Evolutionary conservation across 2,888 invertebrate genomes (phyloP).

Genomic region (Trisateles emortualis): DNA sequence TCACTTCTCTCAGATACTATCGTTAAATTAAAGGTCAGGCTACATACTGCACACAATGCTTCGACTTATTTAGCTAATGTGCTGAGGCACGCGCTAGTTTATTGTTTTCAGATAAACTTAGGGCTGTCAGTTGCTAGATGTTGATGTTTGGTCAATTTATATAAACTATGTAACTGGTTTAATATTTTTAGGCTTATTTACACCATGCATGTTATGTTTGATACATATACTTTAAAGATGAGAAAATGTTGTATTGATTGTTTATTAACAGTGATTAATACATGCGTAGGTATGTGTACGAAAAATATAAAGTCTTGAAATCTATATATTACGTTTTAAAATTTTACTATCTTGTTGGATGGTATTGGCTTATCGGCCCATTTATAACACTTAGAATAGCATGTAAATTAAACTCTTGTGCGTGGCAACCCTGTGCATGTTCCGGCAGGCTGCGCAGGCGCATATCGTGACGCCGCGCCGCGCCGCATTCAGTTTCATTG

Average conservation of each 20-base stretch:
- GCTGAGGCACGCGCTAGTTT: constrained; percentile 26
- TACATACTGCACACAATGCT: constrained; percentile 13
- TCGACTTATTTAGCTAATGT: constrained; percentile 25
- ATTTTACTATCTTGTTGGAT: no score
- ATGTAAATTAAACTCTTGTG: neutral
- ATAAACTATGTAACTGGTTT: no score
- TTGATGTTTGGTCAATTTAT: neutral
- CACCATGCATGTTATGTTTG: no score
- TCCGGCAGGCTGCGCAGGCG: constrained; percentile 35
- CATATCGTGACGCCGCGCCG: constrained; percentile 42
- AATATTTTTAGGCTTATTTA: no score
- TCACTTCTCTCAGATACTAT: constrained; percentile 3
- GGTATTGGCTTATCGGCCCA: no score
- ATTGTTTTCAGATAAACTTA: constrained; percentile 39
- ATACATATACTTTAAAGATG: no score
- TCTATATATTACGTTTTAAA: no score
- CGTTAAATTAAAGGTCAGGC: constrained; percentile 33
- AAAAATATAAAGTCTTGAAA: no score
- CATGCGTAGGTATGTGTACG: no score
- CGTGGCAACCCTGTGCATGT: constrained; percentile 19
- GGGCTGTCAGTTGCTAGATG: constrained; percentile 23
- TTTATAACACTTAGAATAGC: no score
- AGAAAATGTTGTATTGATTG: no score
- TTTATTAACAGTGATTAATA: no score
- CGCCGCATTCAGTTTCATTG: constrained; percentile 54